Evolutionary conservation across 2,797 vertebrate genomes (phyloP), one percentile per base, ranked within the genome.

Genomic region (Harpagifer antarcticus): DNA sequence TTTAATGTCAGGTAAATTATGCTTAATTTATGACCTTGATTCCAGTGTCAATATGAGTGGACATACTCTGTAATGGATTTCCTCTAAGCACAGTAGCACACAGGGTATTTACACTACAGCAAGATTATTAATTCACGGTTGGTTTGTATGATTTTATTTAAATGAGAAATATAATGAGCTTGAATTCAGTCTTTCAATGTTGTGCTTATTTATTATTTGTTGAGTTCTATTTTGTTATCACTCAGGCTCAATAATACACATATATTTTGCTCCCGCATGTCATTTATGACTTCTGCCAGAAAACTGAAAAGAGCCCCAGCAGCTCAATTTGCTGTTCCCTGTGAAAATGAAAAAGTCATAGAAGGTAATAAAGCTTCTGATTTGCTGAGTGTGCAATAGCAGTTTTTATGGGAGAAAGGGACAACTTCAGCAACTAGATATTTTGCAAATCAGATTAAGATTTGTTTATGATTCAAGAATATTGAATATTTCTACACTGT

Each of bases 341-440:
- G 33, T 60, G 60, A 78, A 82, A 81, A 78, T 72, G 16, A 82
- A 84, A 72, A 73, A 79, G 42, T 70, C 67, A 77, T 78, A 73
- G 27, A 27, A 27, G 43, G 43, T 19, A 83, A 67, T 1, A 75
- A 73, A 65, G n/a, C 49, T 81, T 71, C 40, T 74, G 73, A 83
- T 86, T 86, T 88, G 23, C 66, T 68, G 68, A 79, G 63, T 57
- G 44, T 33, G 14, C 23, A 66, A 19, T 19, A 20, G 13, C 13
- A 13, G 40, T n/a, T 20, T 58, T 43, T 20, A 43, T 43, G n/a
- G 56, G 37, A 14, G 3, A 19, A 9, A 33, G 53, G 31, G 11
- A 17, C 17, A n/a, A 58, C n/a, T 42, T n/a, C 8, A 37, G 33
- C 8, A 2, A 37, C 33, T 37, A 9, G 33, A 37, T 37, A 37